phyloP scores from a whole-genome alignment of 2,888 invertebrate genomes.

The Petrophora chlorosata region DNA sequence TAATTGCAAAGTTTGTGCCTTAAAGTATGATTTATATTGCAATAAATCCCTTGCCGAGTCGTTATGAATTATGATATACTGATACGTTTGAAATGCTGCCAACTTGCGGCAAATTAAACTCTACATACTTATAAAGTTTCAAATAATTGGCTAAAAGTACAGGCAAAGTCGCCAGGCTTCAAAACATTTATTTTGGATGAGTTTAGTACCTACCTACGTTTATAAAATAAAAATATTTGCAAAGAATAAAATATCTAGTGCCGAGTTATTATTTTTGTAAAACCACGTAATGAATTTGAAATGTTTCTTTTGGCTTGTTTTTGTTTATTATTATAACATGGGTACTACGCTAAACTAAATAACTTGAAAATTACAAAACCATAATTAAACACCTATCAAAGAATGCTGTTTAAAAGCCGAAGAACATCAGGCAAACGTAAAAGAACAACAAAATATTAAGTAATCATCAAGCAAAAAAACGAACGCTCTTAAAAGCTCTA shows the following conservation, averaged over 20 bases:
- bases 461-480: conserved; percentile 20
- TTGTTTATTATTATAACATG: too few relatives aligned
- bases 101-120: conserved; percentile 59
- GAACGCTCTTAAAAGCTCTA: conserved; percentile 21
- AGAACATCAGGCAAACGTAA: conserved; percentile 13
- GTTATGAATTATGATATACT: conserved; percentile 66
- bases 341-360: too few relatives aligned
- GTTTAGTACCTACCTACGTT: too few relatives aligned
- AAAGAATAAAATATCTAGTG: too few relatives aligned
- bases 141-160: conserved; percentile 20
- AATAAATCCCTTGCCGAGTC: conserved; percentile 70
- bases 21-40: conserved; percentile 67
- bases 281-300: too few relatives aligned
- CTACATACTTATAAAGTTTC: conserved; percentile 5
- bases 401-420: conserved; percentile 28
- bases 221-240: too few relatives aligned
- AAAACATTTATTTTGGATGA: too few relatives aligned
- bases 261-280: too few relatives aligned
- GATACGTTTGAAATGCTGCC: conserved; percentile 74
- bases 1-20: conserved; percentile 56
- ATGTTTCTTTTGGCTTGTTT: too few relatives aligned
- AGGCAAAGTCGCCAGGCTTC: too few relatives aligned
- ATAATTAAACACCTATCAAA: too few relatives aligned
- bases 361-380: too few relatives aligned
- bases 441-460: conserved; percentile 22